Percentiles rank a stretch among this genome's conserved stretches.
These are phyloP conservation scores for Falcunculus frontatus DNA, from an alignment of 2,113 vertebrate species.

Conservation along the genomic window DNA sequence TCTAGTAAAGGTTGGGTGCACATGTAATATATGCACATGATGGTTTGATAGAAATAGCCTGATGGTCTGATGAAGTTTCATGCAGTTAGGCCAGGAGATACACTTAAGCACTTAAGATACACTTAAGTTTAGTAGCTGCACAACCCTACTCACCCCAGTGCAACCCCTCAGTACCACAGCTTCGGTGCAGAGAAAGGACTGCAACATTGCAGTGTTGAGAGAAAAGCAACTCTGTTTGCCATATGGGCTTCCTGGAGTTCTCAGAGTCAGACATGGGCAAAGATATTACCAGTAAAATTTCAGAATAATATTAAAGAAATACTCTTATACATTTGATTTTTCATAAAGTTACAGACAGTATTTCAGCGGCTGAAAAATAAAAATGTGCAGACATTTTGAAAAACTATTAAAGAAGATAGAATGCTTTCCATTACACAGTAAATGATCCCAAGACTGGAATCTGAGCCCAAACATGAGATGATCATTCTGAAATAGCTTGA, in stretches of 20 bases:
- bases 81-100: neutral
- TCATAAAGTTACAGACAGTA: neutral
- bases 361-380: neutral
- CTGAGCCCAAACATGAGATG: neutral
- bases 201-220: neutral
- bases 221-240: neutral
- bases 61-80: neutral
- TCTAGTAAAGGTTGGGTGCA: neutral
- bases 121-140: neutral
- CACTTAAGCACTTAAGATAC: neutral
- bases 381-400: neutral
- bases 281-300: neutral
- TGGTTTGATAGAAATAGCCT: neutral
- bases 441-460: neutral
- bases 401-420: neutral
- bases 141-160: neutral
- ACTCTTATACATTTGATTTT: neutral
- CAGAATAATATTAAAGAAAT: neutral
- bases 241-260: neutral
- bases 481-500: neutral
- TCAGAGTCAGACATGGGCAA: neutral
- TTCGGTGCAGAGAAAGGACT: neutral
- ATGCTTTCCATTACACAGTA: neutral
- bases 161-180: neutral
- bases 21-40: accelerated